Conservation (phyloP, 2,888 invertebrate genomes). For the Mechanitis messenoides region DNA sequence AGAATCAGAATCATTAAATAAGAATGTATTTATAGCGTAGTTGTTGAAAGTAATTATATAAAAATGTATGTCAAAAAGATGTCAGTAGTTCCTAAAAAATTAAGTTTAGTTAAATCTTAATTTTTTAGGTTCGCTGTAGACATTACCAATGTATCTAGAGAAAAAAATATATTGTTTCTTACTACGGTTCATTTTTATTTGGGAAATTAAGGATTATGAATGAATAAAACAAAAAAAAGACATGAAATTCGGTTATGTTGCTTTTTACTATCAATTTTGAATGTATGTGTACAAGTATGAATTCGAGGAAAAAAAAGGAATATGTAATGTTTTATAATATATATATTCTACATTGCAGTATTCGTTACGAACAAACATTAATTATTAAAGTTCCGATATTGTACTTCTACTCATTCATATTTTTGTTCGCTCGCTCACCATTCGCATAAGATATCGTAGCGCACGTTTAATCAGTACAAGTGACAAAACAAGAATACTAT, state of each 20-base stretch:
- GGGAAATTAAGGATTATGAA: slow-evolving; percentile 30
- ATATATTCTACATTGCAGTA: slow-evolving; percentile 75
- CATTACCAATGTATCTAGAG: too few species aligned
- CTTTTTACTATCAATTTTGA: slow-evolving; percentile 77
- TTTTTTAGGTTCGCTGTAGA: too few species aligned
- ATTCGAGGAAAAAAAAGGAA: slow-evolving; percentile 75
- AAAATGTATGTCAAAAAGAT: too few species aligned
- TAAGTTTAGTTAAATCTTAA: too few species aligned
- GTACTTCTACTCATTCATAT: slow-evolving; percentile 68
- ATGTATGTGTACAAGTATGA: slow-evolving; percentile 76
- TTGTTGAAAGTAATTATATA: too few species aligned
- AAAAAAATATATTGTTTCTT: too few species aligned
- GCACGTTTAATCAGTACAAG: slow-evolving; percentile 55
- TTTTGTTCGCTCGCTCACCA: slow-evolving; percentile 69
- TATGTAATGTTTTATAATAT: slow-evolving; percentile 70
- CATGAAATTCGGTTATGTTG: slow-evolving; percentile 71
- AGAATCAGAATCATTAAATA: too few species aligned
- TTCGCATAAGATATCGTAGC: slow-evolving; percentile 55
- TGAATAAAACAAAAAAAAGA: slow-evolving; percentile 60
- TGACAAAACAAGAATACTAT: slow-evolving; percentile 61
- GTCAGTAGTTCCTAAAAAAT: too few species aligned
- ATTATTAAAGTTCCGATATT: slow-evolving; percentile 70
- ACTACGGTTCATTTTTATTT: neutral
- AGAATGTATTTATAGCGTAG: too few species aligned
- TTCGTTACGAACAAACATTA: slow-evolving; percentile 74